These are phyloP conservation scores for Phania funesta DNA, from an alignment of 2,888 invertebrate species.

Conservation along the genomic window DNA sequence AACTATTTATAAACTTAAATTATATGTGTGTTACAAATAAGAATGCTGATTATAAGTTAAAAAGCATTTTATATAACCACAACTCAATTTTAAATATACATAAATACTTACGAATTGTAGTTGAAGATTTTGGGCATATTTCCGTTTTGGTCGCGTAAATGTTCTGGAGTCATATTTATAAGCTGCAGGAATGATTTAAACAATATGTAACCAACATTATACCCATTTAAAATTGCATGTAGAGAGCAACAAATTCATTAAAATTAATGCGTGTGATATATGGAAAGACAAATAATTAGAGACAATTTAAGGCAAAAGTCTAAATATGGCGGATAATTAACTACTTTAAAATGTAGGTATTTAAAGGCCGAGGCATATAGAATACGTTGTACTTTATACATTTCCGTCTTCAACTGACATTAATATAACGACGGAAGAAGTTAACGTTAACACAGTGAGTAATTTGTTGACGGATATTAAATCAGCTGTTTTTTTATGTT, in stretches of 20 bases:
- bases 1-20: no score
- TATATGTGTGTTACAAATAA: no score
- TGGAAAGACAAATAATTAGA: constrained; percentile 58
- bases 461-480: no score
- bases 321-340: background rate
- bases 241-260: constrained; percentile 27
- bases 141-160: constrained; percentile 79
- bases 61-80: background rate
- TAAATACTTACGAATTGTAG: constrained; percentile 75
- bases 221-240: constrained; percentile 43
- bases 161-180: constrained; percentile 79
- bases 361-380: no score
- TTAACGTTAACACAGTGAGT: no score
- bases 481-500: no score
- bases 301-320: constrained; percentile 3
- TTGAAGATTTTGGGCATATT: constrained; percentile 76
- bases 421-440: no score
- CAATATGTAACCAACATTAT: constrained; percentile 32
- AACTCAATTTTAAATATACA: background rate
- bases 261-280: constrained; percentile 50
- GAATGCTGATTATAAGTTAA: no score
- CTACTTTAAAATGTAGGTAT: background rate
- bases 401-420: no score
- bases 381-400: no score
- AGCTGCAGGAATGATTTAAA: constrained; percentile 70